Base-by-base conservation (phyloP, 2,888 invertebrate species). In the Diplolepis rosae region DNA sequence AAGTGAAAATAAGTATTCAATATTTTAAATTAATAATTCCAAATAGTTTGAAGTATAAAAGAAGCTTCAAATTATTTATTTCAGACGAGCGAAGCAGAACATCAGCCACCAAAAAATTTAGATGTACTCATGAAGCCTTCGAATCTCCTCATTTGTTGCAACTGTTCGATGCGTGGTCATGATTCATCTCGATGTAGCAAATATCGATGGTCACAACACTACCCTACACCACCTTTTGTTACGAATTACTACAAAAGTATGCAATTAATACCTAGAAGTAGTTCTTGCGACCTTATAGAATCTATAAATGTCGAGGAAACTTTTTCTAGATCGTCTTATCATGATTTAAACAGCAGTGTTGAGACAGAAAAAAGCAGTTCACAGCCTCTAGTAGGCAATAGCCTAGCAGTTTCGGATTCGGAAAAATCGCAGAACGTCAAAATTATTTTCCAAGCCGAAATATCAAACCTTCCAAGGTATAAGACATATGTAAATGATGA, bases 141-240 rank as follows among this genome's bases (percentile, higher is more conserved):
- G 3, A 77, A 83, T 54, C 73, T 85, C 30, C 78, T 88, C 2
- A 87, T 85, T 80, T 91, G 91, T 74, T 90, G 89, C 66, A 90
- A 89, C 67, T 91, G 91, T 77, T 86, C 89, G 1, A 82, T 77
- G 67, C 82, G 81, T 18, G 90, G 91, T 0, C 91, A 91, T 39
- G 87, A 87, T 18, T 82, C 79, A 1, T 75, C 80, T n/a, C 79
- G 66, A 2, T 88, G 88, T 54, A 75, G 27, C 0, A 82, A 81
- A 48, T 81, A 82, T 54, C 82, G 84, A 11, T 87, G 87, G 87
- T 86, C 87, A 1, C 80, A 71, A 32, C 87, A 88, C 68, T 88
- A 85, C 74, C 78, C 79, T 39, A 84, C 83, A 1, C 87, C 87
- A 3, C 67, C 80, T 11, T 77, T 56, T 28, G 86, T 88, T 7